Evolutionary conservation across 2,113 vertebrate species (phyloP).

Genomic region (Laticauda colubrina): DNA sequence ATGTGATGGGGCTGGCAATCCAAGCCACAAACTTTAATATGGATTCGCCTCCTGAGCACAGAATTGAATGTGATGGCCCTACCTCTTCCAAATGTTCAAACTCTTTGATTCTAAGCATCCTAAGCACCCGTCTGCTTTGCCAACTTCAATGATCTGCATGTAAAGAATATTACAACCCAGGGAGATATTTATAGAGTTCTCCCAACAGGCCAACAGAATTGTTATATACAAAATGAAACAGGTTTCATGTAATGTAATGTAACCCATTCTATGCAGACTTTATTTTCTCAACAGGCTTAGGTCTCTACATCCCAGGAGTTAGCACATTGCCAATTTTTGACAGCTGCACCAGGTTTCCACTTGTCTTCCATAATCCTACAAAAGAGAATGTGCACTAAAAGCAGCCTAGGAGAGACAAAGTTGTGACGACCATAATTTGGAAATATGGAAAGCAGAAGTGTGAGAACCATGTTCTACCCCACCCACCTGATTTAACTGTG

Average conservation of each 20-base stretch:
- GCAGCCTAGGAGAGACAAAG: neutral
- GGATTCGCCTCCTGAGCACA: no score
- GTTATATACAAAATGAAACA: neutral
- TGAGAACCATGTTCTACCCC: neutral
- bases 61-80: no score
- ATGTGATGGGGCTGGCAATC: neutral
- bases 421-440: neutral
- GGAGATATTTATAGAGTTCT: neutral
- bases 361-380: neutral
- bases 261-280: neutral
- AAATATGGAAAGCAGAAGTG: neutral
- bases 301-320: neutral
- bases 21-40: neutral
- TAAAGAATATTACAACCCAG: neutral
- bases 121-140: no score
- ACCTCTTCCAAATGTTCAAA: no score
- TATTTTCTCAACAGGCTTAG: neutral
- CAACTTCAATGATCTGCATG: neutral
- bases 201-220: neutral
- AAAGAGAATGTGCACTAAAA: neutral
- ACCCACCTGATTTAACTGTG: neutral
- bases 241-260: neutral
- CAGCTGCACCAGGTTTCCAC: neutral
- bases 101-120: no score
- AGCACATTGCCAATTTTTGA: neutral